Evolutionary conservation across 2,797 vertebrate genomes (phyloP), one percentile per base, ranked within the genome.

Genomic region (Etheostoma perlongum): DNA sequence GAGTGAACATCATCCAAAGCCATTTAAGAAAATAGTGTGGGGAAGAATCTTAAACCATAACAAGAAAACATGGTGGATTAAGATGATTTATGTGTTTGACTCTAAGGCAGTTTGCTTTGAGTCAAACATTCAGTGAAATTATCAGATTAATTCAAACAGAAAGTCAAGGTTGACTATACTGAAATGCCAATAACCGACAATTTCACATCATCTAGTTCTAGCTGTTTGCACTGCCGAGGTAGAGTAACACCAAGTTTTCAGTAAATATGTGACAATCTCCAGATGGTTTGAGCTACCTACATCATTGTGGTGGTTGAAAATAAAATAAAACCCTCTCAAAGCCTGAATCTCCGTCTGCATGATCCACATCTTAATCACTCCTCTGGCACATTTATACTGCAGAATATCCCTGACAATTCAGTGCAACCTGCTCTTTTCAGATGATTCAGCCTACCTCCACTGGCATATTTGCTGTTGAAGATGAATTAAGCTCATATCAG

Each of bases 341-440:
- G 75, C 74, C 74, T 14, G 47, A 80, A 54, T 81, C 76, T 75
- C 81, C 83, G 85, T 89, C 81, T 91, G 83, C 61, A 82, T 19
- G 12, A 72, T 86, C 11, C 52, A 44, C 36, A 6, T 74, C 62
- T 84, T 72, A 83, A 86, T 84, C 61, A 46, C 25, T 64, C 60
- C 49, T 73, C 60, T 82, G 82, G 53, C 74, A 70, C 27, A 36
- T 84, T 42, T 75, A 55, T 36, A 46, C 73, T 73, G 46, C 67
- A 70, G 40, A 78, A 74, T 82, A 74, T 84, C 81, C 55, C 61
- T 71, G 51, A 78, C 73, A 78, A 67, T 81, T 71, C 48, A 74
- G 23, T 40, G 49, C 81, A 86, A 75, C 82, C 82, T 85, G 72
- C 47, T 85, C 65, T 36, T 63, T 75, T 87, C 57, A 53, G 61